Conservation (phyloP, 1,140 invertebrate genomes). For the Aphaenogaster rudis region DNA sequence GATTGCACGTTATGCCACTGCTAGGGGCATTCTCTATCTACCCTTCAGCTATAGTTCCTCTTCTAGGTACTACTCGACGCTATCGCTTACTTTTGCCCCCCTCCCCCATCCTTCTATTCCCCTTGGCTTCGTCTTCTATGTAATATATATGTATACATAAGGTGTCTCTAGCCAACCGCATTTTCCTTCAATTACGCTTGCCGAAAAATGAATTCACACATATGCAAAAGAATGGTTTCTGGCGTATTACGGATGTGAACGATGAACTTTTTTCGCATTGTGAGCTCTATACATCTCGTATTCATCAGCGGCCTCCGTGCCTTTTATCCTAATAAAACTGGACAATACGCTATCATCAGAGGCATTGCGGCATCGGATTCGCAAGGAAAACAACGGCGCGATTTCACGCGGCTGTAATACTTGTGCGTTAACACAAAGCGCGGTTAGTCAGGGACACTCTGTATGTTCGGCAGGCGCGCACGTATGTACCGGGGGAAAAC, state of each 20-base stretch:
- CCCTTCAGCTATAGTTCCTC: slow-evolving; percentile 16
- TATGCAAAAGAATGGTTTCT: background rate
- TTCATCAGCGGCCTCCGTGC: background rate
- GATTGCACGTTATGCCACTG: slow-evolving; percentile 31
- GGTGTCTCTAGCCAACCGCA: background rate
- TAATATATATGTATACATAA: background rate
- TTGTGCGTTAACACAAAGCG: slow-evolving; percentile 18
- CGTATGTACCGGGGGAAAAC: slow-evolving; percentile 54
- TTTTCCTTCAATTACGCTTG: background rate
- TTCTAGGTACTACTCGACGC: slow-evolving; percentile 3
- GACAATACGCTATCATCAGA: slow-evolving; percentile 20
- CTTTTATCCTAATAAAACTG: slow-evolving; percentile 10
- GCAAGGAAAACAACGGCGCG: background rate
- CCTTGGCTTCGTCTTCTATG: background rate
- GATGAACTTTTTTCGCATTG: background rate
- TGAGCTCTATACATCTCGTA: background rate
- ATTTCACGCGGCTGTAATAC: slow-evolving; percentile 36
- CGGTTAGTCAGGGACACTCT: slow-evolving; percentile 35
- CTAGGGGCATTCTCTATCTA: slow-evolving; percentile 27
- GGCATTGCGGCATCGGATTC: background rate
- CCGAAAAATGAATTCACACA: background rate
- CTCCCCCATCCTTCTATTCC: background rate
- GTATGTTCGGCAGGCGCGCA: slow-evolving; percentile 38
- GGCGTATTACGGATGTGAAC: no score
- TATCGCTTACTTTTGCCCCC: background rate